Evolutionary conservation across 2,797 vertebrate species (phyloP).

Genomic region (Meda fulgida): DNA sequence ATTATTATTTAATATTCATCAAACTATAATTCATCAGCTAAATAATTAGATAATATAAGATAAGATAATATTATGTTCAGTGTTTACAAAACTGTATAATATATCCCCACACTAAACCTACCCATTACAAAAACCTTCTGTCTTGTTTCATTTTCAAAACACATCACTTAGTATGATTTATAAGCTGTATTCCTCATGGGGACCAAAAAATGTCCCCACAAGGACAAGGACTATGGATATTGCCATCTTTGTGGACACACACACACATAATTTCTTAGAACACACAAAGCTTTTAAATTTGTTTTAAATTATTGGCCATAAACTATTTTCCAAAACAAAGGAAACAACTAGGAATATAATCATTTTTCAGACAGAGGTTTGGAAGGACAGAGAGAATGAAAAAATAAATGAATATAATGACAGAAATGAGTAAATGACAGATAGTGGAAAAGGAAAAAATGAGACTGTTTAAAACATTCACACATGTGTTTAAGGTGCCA

Average conservation of each 20-base stretch:
- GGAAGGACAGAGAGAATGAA: not conserved
- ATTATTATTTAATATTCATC: not conserved
- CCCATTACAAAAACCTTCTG: not conserved
- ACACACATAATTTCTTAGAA: not conserved
- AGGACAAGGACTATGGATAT: too few relatives aligned
- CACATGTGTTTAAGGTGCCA: slow-evolving; percentile 17
- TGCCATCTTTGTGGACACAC: not conserved
- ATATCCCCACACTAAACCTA: not conserved
- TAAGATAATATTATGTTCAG: too few relatives aligned
- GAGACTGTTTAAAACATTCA: slow-evolving; percentile 4
- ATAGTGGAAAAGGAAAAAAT: slow-evolving; percentile 1
- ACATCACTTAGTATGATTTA: too few relatives aligned
- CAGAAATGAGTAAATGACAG: not conserved
- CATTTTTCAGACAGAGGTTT: not conserved
- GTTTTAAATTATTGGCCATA: not conserved
- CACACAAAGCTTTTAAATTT: not conserved
- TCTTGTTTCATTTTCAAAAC: too few relatives aligned
- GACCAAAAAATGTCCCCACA: too few relatives aligned
- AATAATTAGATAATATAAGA: too few relatives aligned
- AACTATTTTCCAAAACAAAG: slow-evolving; percentile 3
- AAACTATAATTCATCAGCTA: not conserved
- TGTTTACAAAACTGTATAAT: not conserved
- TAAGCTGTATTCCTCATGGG: too few relatives aligned
- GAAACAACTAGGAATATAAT: not conserved
- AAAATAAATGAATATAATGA: not conserved